A percentile compares a stretch with the other conserved stretches of the same genome.
phyloP scores from a whole-genome alignment of 2,888 invertebrate species.

The Furcula furcula region DNA sequence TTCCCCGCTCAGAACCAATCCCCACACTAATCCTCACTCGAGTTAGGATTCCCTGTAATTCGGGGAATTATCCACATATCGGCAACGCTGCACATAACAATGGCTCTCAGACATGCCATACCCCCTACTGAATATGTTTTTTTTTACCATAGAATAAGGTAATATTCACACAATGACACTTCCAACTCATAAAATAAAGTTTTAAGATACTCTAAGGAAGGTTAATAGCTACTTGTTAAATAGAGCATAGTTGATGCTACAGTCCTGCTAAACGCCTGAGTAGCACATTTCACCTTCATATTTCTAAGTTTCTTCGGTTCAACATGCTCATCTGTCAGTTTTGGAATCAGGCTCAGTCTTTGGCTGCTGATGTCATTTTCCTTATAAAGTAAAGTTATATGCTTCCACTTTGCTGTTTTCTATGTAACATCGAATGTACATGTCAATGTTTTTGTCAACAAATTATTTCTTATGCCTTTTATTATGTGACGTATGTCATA shows the following conservation, averaged over 20 bases:
- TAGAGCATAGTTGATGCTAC: slow-evolving; percentile 6
- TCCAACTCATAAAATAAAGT: too few relatives aligned
- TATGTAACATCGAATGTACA: not conserved
- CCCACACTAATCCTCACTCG: too few relatives aligned
- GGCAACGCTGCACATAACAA: too few relatives aligned
- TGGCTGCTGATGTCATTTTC: not conserved
- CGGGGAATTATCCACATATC: too few relatives aligned
- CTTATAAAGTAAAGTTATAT: not conserved
- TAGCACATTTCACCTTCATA: slow-evolving; percentile 6
- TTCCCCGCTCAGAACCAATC: too few relatives aligned
- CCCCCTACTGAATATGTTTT: too few relatives aligned
- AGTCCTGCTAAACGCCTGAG: slow-evolving; percentile 7
- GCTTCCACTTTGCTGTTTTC: not conserved
- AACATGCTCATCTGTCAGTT: not conserved
- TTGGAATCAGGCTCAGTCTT: not conserved
- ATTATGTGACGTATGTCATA: not conserved
- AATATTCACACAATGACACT: too few relatives aligned
- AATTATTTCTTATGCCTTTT: not conserved
- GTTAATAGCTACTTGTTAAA: slow-evolving; percentile 1
- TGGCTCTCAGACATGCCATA: too few relatives aligned
- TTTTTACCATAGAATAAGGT: too few relatives aligned
- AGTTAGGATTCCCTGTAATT: too few relatives aligned
- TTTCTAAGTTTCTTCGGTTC: not conserved
- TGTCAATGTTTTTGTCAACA: not conserved
- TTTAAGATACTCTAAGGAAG: not conserved